phyloP scores from a whole-genome alignment of 2,113 vertebrate genomes.

The Dromiciops gliroides region DNA sequence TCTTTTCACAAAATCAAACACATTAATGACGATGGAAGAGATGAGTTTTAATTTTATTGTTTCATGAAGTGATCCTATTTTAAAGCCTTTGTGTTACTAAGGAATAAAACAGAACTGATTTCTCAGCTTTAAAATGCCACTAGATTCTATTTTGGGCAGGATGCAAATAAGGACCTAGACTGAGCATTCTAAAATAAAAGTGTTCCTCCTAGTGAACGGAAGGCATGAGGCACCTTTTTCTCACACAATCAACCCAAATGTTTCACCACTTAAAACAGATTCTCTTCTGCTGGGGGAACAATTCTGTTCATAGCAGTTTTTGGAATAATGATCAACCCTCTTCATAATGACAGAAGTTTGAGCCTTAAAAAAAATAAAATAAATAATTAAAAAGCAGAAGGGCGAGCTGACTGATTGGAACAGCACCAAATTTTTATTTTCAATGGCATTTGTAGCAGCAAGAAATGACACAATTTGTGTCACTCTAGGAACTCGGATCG shows the following conservation, averaged over 20 bases:
- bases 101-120: conserved; percentile 68
- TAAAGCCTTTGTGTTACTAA: conserved; percentile 63
- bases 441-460: conserved; percentile 73
- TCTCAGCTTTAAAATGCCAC: conserved; percentile 76
- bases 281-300: conserved; percentile 75
- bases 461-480: conserved; percentile 76
- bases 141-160: conserved; percentile 71
- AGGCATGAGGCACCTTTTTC: conserved; percentile 64
- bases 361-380: conserved; percentile 78
- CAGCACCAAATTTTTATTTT: conserved; percentile 77
- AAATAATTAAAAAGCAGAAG: conserved; percentile 80
- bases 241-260: conserved; percentile 72
- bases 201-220: conserved; percentile 1
- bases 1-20: conserved; percentile 66
- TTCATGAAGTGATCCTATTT: conserved; percentile 71
- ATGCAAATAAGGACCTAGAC: conserved; percentile 63
- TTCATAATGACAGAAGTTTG: conserved; percentile 76
- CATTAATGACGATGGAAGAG: conserved; percentile 65
- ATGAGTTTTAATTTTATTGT: conserved; percentile 62
- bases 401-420: conserved; percentile 74
- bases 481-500: conserved; percentile 63
- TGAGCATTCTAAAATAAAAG: conserved; percentile 68
- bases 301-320: conserved; percentile 72
- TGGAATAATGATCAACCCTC: conserved; percentile 75
- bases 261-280: conserved; percentile 70